Percentiles rank a stretch among this genome's conserved stretches.
Evolutionary conservation across 1,140 invertebrate species (phyloP).

Genomic region (Melanaphis sacchari): DNA sequence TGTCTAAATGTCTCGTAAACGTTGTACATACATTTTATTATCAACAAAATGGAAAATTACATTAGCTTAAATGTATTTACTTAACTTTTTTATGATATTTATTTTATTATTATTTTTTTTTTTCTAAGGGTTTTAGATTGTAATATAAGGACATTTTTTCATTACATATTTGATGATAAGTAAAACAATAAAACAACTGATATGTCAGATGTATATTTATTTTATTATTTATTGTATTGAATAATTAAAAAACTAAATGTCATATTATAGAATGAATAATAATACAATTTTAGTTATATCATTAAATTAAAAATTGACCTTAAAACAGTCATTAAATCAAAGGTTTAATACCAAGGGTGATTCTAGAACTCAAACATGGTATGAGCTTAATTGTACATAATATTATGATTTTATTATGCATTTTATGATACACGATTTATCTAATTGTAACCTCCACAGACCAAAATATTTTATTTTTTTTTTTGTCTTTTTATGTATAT

Average conservation of each 20-base stretch:
- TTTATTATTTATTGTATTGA: not conserved
- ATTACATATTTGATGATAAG: slow-evolving; percentile 39
- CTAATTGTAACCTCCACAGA: too few species aligned
- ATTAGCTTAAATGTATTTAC: slow-evolving; percentile 56
- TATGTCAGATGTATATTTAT: slow-evolving; percentile 24
- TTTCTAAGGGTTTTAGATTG: slow-evolving; percentile 51
- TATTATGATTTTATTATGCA: too few species aligned
- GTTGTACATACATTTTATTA: slow-evolving; percentile 47
- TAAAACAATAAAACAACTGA: slow-evolving; percentile 49
- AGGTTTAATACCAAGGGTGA: not conserved
- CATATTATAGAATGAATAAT: not conserved
- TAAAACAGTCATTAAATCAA: not conserved
- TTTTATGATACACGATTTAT: too few species aligned
- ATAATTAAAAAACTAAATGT: not conserved
- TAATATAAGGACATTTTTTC: slow-evolving; percentile 51
- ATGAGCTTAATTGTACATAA: too few species aligned
- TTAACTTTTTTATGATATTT: slow-evolving; percentile 55
- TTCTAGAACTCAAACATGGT: too few species aligned
- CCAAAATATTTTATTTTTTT: too few species aligned
- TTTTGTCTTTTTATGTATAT: too few species aligned
- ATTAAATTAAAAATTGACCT: not conserved
- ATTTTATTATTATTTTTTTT: slow-evolving; percentile 45
- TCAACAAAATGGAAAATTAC: slow-evolving; percentile 43
- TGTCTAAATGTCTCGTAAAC: not conserved
- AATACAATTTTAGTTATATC: not conserved